Conservation (phyloP, 2,113 vertebrate genomes). For the Pheucticus melanocephalus region DNA sequence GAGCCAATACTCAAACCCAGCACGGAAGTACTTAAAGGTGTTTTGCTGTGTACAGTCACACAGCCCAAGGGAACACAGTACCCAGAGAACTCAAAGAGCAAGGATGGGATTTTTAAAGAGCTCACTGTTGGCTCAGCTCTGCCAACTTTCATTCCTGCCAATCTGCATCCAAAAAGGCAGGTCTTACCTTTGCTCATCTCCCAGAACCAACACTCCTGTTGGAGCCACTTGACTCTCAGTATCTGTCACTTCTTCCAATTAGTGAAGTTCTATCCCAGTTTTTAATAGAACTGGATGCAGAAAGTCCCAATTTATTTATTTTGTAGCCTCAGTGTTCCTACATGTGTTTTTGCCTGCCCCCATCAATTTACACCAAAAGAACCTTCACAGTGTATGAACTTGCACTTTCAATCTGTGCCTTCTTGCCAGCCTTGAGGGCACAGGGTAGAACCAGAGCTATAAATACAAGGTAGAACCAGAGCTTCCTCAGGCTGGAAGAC, state of each 20-base stretch:
- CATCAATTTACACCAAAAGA: neutral
- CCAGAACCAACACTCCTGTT: neutral
- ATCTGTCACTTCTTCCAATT: neutral
- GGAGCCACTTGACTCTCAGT: neutral
- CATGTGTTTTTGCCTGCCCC: neutral
- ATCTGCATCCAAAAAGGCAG: neutral
- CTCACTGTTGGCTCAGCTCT: neutral
- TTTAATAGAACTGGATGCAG: neutral
- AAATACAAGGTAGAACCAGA: neutral
- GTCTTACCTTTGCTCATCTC: neutral
- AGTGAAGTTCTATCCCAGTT: neutral
- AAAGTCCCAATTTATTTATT: neutral
- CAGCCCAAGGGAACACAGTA: neutral
- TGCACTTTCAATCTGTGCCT: neutral
- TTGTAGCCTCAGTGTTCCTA: neutral
- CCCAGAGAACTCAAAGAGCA: neutral
- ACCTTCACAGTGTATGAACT: neutral
- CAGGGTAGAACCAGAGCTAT: neutral
- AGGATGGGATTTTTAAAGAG: neutral
- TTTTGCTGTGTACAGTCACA: neutral
- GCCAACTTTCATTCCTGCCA: neutral
- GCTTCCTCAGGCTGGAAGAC: neutral
- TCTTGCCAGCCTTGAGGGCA: neutral
- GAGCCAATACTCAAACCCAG: conserved; percentile 18
- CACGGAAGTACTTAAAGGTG: neutral